Conservation (phyloP, 2,888 invertebrate genomes). For the Heliconius ismenius region DNA sequence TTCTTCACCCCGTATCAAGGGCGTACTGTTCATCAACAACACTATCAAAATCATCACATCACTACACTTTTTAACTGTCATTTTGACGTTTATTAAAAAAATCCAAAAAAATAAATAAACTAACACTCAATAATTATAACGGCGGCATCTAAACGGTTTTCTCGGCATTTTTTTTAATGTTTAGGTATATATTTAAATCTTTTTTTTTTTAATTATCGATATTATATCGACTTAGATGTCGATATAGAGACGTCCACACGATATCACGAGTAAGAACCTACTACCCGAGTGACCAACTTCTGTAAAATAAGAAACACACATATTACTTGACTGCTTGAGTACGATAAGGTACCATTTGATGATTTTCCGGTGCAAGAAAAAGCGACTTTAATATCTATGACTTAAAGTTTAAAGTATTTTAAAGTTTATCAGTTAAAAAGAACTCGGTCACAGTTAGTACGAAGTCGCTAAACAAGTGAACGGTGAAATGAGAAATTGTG, state of each 20-base stretch:
- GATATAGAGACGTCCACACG: conserved; percentile 58
- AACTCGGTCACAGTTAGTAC: conserved; percentile 61
- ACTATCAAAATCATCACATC: conserved; percentile 74
- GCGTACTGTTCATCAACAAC: conserved; percentile 68
- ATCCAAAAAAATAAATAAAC: conserved; percentile 27
- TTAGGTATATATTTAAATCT: conserved; percentile 38
- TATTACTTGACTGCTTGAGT: conserved; percentile 61
- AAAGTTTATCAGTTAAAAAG: conserved; percentile 41
- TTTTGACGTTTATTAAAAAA: conserved; percentile 58
- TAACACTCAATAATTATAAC: conserved; percentile 31
- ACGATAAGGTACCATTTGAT: conserved; percentile 57
- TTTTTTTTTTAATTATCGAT: conserved; percentile 23
- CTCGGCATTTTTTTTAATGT: conserved; percentile 62
- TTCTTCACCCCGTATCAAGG: conserved; percentile 59
- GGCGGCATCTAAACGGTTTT: conserved; percentile 59
- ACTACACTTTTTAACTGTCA: conserved; percentile 76
- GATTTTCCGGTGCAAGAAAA: conserved; percentile 44
- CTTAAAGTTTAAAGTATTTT: conserved; percentile 30
- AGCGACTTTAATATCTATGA: conserved; percentile 21
- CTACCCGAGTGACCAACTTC: conserved; percentile 81
- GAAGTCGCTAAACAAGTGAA: conserved; percentile 80
- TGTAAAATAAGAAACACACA: conserved; percentile 81
- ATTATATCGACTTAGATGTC: background rate
- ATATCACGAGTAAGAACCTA: conserved; percentile 66
- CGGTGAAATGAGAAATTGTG: conserved; percentile 82